Percentiles rank a stretch among this genome's conserved stretches.
Evolutionary conservation across 2,888 invertebrate genomes (phyloP).

Genomic region (Synanthedon myopaeformis): DNA sequence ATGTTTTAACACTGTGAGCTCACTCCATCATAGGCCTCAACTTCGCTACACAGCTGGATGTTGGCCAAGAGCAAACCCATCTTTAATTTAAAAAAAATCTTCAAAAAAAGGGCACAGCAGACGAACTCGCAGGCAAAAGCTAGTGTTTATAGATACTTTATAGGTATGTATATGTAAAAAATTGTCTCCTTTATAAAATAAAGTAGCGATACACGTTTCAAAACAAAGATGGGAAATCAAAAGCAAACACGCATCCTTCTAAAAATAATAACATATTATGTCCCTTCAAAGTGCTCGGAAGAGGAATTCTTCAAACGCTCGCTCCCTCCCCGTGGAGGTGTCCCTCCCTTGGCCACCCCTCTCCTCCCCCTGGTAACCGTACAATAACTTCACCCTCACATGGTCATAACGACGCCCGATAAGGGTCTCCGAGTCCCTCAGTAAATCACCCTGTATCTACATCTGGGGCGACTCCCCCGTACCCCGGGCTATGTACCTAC

Average conservation of each 20-base stretch:
- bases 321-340: constrained; percentile 25
- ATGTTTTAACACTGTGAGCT: too few relatives aligned
- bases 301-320: constrained; percentile 31
- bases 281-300: constrained; percentile 49
- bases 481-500: constrained; percentile 15
- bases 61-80: too few relatives aligned
- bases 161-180: too few relatives aligned
- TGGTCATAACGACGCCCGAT: constrained; percentile 69
- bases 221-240: constrained; percentile 4
- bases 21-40: too few relatives aligned
- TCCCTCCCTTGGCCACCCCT: constrained; percentile 12
- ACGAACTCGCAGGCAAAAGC: too few relatives aligned
- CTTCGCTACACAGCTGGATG: too few relatives aligned
- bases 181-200: too few relatives aligned
- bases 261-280: constrained; percentile 64
- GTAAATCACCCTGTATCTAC: constrained; percentile 65
- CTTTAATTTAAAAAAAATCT: too few relatives aligned
- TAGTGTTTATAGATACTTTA: too few relatives aligned
- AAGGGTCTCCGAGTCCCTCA: constrained; percentile 64
- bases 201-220: neutral
- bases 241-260: constrained; percentile 9
- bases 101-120: too few relatives aligned
- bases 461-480: constrained; percentile 50
- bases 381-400: constrained; percentile 66
- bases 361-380: constrained; percentile 30